These are phyloP conservation scores for Hirundo rustica DNA, from an alignment of 2,797 vertebrate species.

Conservation along the genomic window DNA sequence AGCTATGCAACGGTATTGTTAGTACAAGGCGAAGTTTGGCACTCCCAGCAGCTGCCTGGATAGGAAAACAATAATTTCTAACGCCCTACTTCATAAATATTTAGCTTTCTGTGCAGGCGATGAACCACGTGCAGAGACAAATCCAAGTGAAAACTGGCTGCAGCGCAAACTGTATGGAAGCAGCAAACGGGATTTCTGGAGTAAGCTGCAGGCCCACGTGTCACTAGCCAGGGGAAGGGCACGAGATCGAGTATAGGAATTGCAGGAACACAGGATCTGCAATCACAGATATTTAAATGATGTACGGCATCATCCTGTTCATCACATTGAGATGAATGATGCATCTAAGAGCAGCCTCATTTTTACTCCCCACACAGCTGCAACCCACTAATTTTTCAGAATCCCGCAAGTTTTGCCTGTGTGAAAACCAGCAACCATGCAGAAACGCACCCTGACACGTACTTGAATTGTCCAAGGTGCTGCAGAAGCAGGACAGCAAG, in stretches of 20 bases:
- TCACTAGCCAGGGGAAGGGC: neutral
- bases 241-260: neutral
- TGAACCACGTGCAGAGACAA: constrained; percentile 17
- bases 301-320: neutral
- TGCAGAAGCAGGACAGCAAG: neutral
- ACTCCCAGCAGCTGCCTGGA: constrained; percentile 46
- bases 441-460: neutral
- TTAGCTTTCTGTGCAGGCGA: constrained; percentile 20
- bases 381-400: neutral
- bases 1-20: constrained; percentile 29
- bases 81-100: constrained; percentile 42
- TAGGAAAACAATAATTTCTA: constrained; percentile 62
- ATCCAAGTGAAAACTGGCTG: constrained; percentile 15
- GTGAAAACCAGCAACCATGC: neutral
- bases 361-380: neutral
- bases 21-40: constrained; percentile 38
- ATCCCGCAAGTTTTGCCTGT: neutral
- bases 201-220: neutral
- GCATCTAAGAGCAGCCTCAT: neutral
- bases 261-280: neutral
- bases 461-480: neutral
- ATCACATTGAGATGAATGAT: neutral
- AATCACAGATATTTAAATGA: neutral
- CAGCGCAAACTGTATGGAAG: neutral
- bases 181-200: neutral